Evolutionary conservation across 2,113 vertebrate genomes (phyloP).

Genomic region (Sula dactylatra): DNA sequence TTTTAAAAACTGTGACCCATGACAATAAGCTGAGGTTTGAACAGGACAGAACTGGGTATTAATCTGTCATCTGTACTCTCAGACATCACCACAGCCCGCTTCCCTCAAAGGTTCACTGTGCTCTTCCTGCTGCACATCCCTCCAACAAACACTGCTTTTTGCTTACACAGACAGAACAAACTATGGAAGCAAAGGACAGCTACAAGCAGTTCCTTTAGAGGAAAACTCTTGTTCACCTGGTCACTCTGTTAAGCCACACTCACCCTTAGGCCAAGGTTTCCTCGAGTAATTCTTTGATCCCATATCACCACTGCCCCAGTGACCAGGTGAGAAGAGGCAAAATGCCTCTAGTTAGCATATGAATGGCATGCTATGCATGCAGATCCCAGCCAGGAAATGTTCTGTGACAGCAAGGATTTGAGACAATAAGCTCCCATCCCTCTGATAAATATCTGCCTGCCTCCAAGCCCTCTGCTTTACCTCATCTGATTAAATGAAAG

Average conservation of each 20-base stretch:
- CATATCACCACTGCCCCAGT: background rate
- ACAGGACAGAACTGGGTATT: background rate
- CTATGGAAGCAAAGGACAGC: background rate
- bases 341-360: background rate
- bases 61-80: background rate
- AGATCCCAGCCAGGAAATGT: background rate
- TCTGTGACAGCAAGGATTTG: conserved; percentile 21
- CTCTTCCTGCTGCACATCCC: background rate
- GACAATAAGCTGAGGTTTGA: background rate
- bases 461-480: background rate
- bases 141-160: background rate
- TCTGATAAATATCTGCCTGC: conserved; percentile 8
- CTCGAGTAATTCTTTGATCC: background rate
- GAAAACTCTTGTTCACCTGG: background rate
- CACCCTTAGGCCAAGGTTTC: background rate
- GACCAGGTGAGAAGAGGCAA: background rate
- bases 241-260: background rate
- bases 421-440: conserved; percentile 6
- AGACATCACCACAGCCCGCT: background rate
- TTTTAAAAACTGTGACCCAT: background rate
- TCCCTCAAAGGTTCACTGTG: background rate
- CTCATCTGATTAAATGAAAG: conserved; percentile 46
- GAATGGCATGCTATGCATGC: background rate
- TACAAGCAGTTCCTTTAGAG: background rate
- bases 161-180: background rate